Base-by-base conservation (phyloP, 2,113 vertebrate species). In the Gnathonemus longibarbis region DNA sequence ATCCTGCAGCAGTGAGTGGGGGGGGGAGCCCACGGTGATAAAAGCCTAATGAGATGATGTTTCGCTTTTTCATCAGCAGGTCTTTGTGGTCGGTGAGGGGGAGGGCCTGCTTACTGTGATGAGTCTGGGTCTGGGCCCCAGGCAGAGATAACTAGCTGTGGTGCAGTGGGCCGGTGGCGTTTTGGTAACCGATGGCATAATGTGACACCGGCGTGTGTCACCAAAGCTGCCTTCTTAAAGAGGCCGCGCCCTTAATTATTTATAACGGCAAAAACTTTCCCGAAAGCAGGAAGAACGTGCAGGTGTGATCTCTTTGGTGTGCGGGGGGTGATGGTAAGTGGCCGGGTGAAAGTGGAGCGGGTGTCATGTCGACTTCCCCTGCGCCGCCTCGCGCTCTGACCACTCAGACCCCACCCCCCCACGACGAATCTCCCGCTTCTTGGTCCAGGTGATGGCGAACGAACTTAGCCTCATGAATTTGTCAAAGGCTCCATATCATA, bases 21-120 rank as follows among this genome's bases (percentile, higher is more conserved):
- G 17, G 35, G 35, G 83, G 24, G 4, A n/a, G 46, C 11, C 83
- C 42, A 85, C 3, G 10, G 83, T 85, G 83, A 46, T 85, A 85
- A 46, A 49, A 85, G 83, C 83, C 46, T 85, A 85, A 85, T 48
- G 83, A 85, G 83, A 85, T 85, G 83, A 85, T 85, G 83, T 85
- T 80, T 80, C 46, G 83, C 19, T 27, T 85, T 85, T 85, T 85
- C 83, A 46, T 49, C 83, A 27, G 46, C 21, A 5, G 8, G 45
- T 7, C 83, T 85, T 85, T 85, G 83, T 85, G 21, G 83, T 45
- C 10, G 35, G 83, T 3, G 74, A 39, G 74, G 15, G 35, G 83
- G 24, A 10, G 46, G 19, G 45, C 83, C 5, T 48, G 46, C 83
- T 84, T 84, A 49, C 24, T 1, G 46, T 48, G 24, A 84, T 84